Evolutionary conservation across 2,888 invertebrate genomes (phyloP).

Genomic region (Noctua fimbriata): DNA sequence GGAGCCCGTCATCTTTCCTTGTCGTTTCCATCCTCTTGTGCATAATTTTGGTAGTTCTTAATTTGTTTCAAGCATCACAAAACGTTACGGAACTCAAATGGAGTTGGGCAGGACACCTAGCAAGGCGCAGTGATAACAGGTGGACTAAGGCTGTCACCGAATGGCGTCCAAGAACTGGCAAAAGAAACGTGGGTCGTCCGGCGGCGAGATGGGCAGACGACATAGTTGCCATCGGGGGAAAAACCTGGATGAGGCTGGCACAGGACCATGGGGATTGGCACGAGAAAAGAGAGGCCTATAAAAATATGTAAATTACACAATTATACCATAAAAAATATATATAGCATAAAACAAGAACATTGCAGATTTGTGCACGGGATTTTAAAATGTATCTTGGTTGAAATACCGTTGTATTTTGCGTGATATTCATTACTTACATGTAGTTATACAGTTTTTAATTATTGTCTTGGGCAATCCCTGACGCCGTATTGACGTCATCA

Average conservation of each 20-base stretch:
- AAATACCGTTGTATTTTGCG: conserved; percentile 19
- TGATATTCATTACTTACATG: neutral
- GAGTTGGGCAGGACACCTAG: too few species aligned
- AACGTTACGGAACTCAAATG: too few species aligned
- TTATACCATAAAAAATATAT: too few species aligned
- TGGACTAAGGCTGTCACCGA: too few species aligned
- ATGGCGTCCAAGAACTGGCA: too few species aligned
- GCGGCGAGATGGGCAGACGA: too few species aligned
- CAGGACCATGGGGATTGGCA: too few species aligned
- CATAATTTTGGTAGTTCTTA: neutral
- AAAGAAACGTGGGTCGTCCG: too few species aligned
- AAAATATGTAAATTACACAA: neutral
- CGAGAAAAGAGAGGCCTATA: too few species aligned
- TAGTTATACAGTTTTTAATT: conserved; percentile 38
- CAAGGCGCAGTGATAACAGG: too few species aligned
- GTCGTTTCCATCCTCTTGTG: neutral
- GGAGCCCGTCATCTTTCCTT: neutral
- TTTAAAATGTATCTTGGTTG: neutral
- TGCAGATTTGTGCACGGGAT: conserved; percentile 4
- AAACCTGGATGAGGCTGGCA: too few species aligned
- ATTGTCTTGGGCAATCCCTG: conserved; percentile 58
- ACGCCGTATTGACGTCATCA: conserved; percentile 40
- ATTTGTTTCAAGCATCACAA: neutral
- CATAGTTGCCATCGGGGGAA: too few species aligned
- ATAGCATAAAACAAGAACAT: neutral